Base-by-base conservation (phyloP, 2,797 vertebrate genomes). In the Meriones psammophilus region DNA sequence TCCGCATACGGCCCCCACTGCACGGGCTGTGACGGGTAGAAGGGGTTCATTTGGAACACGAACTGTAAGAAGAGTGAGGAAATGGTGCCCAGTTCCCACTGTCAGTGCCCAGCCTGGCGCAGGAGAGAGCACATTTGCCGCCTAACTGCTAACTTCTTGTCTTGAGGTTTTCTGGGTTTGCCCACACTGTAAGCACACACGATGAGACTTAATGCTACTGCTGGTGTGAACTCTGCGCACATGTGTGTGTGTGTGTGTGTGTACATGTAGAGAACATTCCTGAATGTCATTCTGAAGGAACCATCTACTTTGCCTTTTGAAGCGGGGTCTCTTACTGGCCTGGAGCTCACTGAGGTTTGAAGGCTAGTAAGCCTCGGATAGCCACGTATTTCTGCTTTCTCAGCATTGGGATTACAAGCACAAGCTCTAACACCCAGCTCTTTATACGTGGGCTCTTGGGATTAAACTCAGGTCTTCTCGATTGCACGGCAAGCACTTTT, bases 1-100 rank as follows among this genome's bases (percentile, higher is more conserved):
- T 84, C 39, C 46, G 54, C 8, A 20, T 24, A 86, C 18, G 24
- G 14, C 30, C 17, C 5, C 0, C 3, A 7, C 1, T n/a, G 14
- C 56, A 26, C 4, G 28, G 4, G 1, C 50, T 39, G 24, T 9
- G 3, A 58, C 18, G 1, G 22, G 20, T 1, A 1, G 22, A 68
- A 81, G 88, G 80, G 8, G 24, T 68, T 22, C 81, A 58, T 7
- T 54, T 91, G 20, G 42, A 71, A 80, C n/a, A 20, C 0, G 88
- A n/a, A 8, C 13, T 24, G 15, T 10, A 76, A 76, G 17, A 50
- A 76, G 5, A 71, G 15, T 22, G 42, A 8, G 50, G 8, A 56
- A 50, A 1, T 33, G 3, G 1, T 5, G 3, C 50, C 64, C 39
- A 9, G 74, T 20, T 24, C 3, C 8, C 39, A 12, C 20, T 46